Evolutionary conservation across 2,113 vertebrate species (phyloP).

Genomic region (Okapia johnstoni): DNA sequence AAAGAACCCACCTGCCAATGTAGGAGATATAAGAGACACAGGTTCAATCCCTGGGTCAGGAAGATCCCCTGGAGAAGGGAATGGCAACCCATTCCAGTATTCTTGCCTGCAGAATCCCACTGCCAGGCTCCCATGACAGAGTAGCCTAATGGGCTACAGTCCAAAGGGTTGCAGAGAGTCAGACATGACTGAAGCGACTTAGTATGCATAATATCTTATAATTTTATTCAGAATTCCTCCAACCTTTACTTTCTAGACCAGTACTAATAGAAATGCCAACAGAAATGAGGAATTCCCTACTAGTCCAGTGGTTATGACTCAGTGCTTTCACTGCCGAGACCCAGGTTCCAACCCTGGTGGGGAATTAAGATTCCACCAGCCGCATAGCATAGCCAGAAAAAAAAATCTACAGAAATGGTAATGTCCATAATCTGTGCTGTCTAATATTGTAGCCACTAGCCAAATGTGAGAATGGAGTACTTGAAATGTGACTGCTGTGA

Average conservation of each 20-base stretch:
- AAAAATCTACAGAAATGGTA: background rate
- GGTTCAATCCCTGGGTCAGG: background rate
- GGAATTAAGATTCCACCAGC: background rate
- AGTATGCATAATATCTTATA: background rate
- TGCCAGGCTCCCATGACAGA: background rate
- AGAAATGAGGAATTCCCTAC: background rate
- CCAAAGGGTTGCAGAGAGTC: background rate
- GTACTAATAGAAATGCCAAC: background rate
- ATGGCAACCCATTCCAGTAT: background rate
- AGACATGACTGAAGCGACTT: background rate
- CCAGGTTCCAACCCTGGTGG: background rate
- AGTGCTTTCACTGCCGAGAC: background rate
- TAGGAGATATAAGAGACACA: background rate
- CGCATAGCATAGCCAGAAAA: background rate
- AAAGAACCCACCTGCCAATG: background rate
- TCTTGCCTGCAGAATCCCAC: background rate
- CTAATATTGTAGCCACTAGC: background rate
- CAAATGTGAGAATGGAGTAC: background rate
- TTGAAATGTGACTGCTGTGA: background rate
- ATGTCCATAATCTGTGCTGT: background rate
- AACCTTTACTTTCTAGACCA: slow-evolving; percentile 6
- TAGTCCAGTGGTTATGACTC: background rate
- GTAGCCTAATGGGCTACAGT: background rate
- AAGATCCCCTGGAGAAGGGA: background rate
- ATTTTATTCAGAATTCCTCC: background rate